Percentiles rank a stretch among this genome's conserved stretches.
Evolutionary conservation across 2,113 vertebrate genomes (phyloP).

Genomic region (Peromyscus polionotus): DNA sequence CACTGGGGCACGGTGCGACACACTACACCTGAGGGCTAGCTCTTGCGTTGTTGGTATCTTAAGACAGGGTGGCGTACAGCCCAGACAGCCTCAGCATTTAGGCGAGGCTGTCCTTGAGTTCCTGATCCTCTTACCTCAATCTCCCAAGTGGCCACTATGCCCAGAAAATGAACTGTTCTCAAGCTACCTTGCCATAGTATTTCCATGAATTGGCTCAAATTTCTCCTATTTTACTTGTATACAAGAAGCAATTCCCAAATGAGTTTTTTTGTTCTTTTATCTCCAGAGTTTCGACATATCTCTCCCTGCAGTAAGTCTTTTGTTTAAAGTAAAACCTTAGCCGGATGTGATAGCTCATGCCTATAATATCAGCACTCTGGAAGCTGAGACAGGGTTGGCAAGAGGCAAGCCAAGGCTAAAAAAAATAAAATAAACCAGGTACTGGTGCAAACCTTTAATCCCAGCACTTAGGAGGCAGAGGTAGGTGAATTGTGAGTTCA

Average conservation of each 20-base stretch:
- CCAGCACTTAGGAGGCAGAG: not conserved
- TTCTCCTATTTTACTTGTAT: constrained; percentile 41
- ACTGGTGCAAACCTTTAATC: not conserved
- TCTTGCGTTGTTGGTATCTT: not conserved
- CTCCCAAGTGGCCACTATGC: not conserved
- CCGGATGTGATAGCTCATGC: not conserved
- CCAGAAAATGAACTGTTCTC: not conserved
- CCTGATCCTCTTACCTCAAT: not conserved
- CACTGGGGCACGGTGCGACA: not conserved
- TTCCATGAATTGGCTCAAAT: not conserved
- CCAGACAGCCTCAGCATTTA: not conserved
- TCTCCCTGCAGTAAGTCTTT: not conserved
- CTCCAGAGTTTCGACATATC: not conserved
- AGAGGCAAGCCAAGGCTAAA: not conserved
- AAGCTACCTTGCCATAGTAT: not conserved
- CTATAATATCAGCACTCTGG: not conserved
- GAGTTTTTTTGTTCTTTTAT: constrained; percentile 15
- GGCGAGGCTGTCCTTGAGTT: not conserved
- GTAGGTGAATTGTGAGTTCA: not conserved
- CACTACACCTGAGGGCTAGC: not conserved
- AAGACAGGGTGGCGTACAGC: not conserved
- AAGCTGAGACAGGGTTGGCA: not conserved
- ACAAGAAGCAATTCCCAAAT: constrained; percentile 10
- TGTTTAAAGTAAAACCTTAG: constrained; percentile 21
- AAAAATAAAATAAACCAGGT: too few relatives aligned